These are phyloP conservation scores for Amia ocellicauda DNA, from an alignment of 2,113 vertebrate genomes.

Conservation along the genomic window DNA sequence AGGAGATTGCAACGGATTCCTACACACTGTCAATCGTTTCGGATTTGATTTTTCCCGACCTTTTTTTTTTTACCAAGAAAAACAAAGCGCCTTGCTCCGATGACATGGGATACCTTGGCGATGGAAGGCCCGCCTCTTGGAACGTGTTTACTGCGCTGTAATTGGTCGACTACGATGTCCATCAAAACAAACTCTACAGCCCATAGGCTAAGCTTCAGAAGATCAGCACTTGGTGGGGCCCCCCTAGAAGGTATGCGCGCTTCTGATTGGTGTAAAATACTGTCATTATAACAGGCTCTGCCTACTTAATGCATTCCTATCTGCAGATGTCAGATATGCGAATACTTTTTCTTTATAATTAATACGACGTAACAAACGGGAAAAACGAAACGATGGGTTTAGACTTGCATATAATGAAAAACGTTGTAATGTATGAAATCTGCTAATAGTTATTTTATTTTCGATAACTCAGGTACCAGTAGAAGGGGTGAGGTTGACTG, in stretches of 20 bases:
- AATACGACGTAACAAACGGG: no score
- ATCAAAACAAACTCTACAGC: slow-evolving; percentile 28
- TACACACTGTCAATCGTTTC: background rate
- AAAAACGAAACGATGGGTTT: no score
- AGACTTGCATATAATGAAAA: no score
- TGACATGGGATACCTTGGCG: slow-evolving; percentile 40
- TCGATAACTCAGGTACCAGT: no score
- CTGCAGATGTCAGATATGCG: no score
- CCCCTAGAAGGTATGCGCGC: background rate
- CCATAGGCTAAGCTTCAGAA: background rate
- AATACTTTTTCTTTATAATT: no score
- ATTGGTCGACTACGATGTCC: slow-evolving; percentile 36
- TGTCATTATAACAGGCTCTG: no score
- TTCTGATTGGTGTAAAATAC: background rate
- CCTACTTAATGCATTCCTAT: no score
- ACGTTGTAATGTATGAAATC: no score
- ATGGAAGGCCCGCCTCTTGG: slow-evolving; percentile 34
- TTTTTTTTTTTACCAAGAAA: slow-evolving; percentile 41
- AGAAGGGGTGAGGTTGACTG: no score
- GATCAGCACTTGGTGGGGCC: background rate
- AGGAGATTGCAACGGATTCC: background rate
- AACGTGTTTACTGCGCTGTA: slow-evolving; percentile 31
- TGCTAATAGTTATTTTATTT: no score
- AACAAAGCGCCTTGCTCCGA: slow-evolving; percentile 59
- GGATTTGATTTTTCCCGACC: slow-evolving; percentile 25